Base-by-base conservation (phyloP, 2,888 invertebrate species). In the Eristalis tenax region DNA sequence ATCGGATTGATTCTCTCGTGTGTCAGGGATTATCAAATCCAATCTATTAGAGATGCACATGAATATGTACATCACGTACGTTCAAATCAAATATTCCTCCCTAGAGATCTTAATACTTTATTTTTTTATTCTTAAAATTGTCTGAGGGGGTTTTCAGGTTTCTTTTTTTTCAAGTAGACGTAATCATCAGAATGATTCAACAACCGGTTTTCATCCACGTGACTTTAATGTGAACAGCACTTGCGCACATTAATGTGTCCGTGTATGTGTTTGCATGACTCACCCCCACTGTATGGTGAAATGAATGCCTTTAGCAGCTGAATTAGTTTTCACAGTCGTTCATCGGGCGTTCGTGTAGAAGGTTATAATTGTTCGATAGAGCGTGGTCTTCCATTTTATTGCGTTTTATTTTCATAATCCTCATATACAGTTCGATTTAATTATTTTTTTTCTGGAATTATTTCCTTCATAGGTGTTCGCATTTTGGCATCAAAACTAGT, bases 401-500 rank as follows among this genome's bases (percentile, higher is more conserved):
- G 13, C 69, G 43, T 59, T 63, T 8, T 28, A 13, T 59, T 59
- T 23, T 8, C 59, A 59, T 59, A 59, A 59, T 6, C n/a, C 8
- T 50, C n/a, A 8, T 18, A 50, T 18, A 18, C 18, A 50, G 18
- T 50, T 50, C n/a, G 28, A 23, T 50, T 61, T 69, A 70, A 74
- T 83, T 5, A 18, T 82, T 28, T 76, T 88, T 83, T 88, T 88
- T 82, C 86, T 89, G 89, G 91, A 89, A 90, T 94, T 94, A 65
- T 85, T 90, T 89, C 50, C 89, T 84, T 94, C 94, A 90, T 93
- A 97, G 97, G 95, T 91, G 96, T 97, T 78, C 95, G 96, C 91
- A 94, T 95, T 79, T 93, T 97, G 90, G 97, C 98, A 15, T 95
- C 95, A 78, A 96, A 96, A 90, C 94, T 98, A 81, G 98, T 98